These are phyloP conservation scores for Eupithecia dodoneata DNA, from an alignment of 2,888 invertebrate genomes.

Conservation along the genomic window DNA sequence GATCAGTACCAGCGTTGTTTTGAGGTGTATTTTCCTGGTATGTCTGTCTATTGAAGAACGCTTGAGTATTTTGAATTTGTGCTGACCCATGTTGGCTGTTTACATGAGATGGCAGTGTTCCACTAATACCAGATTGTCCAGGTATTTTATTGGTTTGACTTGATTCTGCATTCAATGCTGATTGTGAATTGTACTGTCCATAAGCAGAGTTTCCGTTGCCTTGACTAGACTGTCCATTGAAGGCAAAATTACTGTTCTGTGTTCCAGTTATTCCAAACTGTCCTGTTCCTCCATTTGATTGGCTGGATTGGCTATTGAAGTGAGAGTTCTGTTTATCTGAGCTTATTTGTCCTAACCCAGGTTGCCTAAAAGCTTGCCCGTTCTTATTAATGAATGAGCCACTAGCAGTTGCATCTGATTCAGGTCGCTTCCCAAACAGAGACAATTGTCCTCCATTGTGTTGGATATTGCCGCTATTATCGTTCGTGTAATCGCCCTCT, in stretches of 20 bases:
- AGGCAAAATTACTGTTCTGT: conserved; percentile 8
- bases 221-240: conserved; percentile 25
- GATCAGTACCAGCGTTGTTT: conserved; percentile 31
- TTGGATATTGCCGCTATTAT: conserved; percentile 55
- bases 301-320: conserved; percentile 7
- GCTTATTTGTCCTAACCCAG: conserved; percentile 27
- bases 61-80: conserved; percentile 19
- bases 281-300: background rate
- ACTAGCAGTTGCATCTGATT: conserved; percentile 54
- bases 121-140: conserved; percentile 5
- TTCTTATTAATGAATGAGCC: conserved; percentile 63
- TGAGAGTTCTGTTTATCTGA: background rate
- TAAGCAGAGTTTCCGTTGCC: conserved; percentile 13
- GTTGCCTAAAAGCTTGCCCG: conserved; percentile 53
- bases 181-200: conserved; percentile 12
- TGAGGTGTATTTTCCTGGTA: conserved; percentile 20
- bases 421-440: conserved; percentile 60
- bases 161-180: conserved; percentile 3
- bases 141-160: conserved; percentile 13
- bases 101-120: conserved; percentile 14
- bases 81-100: conserved; percentile 5
- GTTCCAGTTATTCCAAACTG: conserved; percentile 12
- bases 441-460: conserved; percentile 62
- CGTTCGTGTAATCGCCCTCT: conserved; percentile 66
- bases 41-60: conserved; percentile 17